These are phyloP conservation scores for Dendrolimus kikuchii DNA, from an alignment of 1,140 invertebrate species.

Conservation along the genomic window DNA sequence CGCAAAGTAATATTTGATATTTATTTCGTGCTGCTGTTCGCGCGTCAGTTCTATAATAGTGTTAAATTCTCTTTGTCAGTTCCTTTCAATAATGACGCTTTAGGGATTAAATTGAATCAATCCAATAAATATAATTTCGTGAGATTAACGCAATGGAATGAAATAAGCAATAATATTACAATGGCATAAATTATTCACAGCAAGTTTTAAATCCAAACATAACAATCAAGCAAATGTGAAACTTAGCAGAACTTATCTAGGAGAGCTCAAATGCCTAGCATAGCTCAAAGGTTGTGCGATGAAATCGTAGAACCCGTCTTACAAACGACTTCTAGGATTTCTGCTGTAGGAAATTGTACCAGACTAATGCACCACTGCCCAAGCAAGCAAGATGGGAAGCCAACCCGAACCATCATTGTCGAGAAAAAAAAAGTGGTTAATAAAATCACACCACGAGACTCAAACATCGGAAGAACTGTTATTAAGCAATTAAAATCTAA, in stretches of 20 bases:
- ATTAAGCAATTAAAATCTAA: conserved; percentile 26
- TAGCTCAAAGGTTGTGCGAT: conserved; percentile 42
- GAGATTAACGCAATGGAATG: too few species aligned
- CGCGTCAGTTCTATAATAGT: too few species aligned
- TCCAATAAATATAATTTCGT: too few species aligned
- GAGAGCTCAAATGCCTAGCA: conserved; percentile 24
- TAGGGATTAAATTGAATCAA: too few species aligned
- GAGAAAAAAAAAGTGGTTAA: conserved; percentile 33
- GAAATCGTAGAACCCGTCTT: conserved; percentile 38
- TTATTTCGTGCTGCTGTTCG: too few species aligned
- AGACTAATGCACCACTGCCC: conserved; percentile 3
- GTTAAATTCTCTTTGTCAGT: too few species aligned
- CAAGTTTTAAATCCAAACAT: background rate
- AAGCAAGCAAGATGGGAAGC: conserved; percentile 16
- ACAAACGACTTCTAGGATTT: conserved; percentile 14
- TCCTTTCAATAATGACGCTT: too few species aligned
- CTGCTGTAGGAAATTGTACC: conserved; percentile 4
- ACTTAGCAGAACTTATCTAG: background rate
- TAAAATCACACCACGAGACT: conserved; percentile 20
- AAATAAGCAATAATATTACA: too few species aligned
- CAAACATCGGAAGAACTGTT: conserved; percentile 12
- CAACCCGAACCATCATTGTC: conserved; percentile 18
- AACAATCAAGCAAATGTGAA: conserved; percentile 2
- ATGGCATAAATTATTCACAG: too few species aligned
- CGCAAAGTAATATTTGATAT: too few species aligned